Base-by-base conservation (phyloP, 2,888 invertebrate species). In the Pammene fasciana region DNA sequence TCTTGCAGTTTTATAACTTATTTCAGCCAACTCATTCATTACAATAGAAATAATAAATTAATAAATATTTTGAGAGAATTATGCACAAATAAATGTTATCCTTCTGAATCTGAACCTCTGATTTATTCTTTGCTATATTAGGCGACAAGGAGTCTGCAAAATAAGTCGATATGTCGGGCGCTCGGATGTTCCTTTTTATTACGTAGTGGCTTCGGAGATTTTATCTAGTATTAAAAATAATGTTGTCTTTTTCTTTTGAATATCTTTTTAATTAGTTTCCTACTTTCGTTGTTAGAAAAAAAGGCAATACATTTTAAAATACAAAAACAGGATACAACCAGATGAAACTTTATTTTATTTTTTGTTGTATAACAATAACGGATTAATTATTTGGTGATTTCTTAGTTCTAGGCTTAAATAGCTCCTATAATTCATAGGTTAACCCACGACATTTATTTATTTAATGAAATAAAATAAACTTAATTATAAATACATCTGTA, bases 121-220 rank as follows among this genome's bases (percentile, higher is more conserved):
- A 38, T 8, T 38, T 61, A 54, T 26, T 67, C 67, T 55, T 61
- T 61, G 55, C 14, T 46, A 5, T 14, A 10, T 41, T 18, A 14
- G 71, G 62, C 71, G 71, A 34, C 67, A 18, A 50, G 56, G 14
- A 50, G 72, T 72, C 72, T 72, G 59, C 16, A 46, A 45, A 48
- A 61, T 55, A n/a, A 67, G 70, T 72, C 72, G 70, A 72, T 72
- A 70, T 46, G 67, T 45, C 18, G 60, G 52, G 18, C 18, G 38
- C 54, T 26, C 6, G 54, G n/a, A 41, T 13, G 45, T 13, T 11
- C n/a, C 10, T 26, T 7, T n/a, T 16, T 18, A 16, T 52, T 34
- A 55, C 45, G 14, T 18, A 36, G 18, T n/a, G 41, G 26, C 18
- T 10, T 2, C 14, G 7, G 2, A 26, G 26, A 26, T 38, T 38